Evolutionary conservation across 2,888 invertebrate genomes (phyloP).

Genomic region (Eupithecia subfuscata): DNA sequence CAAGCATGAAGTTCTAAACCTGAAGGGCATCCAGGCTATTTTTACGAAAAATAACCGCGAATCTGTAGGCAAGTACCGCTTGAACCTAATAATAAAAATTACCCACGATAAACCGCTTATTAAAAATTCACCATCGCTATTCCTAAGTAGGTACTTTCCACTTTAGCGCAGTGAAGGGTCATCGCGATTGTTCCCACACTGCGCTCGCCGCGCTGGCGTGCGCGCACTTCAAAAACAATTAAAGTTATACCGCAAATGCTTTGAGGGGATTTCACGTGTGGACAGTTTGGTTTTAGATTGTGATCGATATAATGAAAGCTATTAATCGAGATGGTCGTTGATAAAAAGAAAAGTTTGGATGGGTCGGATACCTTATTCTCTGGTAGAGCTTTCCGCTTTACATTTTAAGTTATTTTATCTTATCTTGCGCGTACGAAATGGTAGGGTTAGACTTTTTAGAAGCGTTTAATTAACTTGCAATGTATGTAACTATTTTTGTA

Average conservation of each 20-base stretch:
- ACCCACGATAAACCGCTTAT: constrained; percentile 17
- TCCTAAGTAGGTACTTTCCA: constrained; percentile 47
- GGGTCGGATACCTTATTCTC: not conserved
- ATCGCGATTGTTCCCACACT: constrained; percentile 44
- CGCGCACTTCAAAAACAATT: constrained; percentile 78
- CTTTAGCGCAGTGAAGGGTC: constrained; percentile 50
- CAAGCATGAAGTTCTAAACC: no score
- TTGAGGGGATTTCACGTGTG: constrained; percentile 41
- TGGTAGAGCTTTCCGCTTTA: not conserved
- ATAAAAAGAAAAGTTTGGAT: not conserved
- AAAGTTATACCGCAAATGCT: constrained; percentile 70
- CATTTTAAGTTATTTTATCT: no score
- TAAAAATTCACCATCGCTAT: constrained; percentile 47
- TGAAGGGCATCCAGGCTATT: not conserved
- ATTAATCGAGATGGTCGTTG: not conserved
- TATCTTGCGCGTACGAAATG: no score
- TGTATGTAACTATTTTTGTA: no score
- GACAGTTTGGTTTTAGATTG: not conserved
- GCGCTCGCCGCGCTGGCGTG: constrained; percentile 55
- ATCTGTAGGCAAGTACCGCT: no score
- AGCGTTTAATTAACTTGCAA: no score
- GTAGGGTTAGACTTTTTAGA: no score
- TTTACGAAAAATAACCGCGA: not conserved
- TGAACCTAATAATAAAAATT: not conserved
- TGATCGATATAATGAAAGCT: not conserved